phyloP scores from a whole-genome alignment of 2,113 vertebrate species.

The Callospermophilus lateralis region DNA sequence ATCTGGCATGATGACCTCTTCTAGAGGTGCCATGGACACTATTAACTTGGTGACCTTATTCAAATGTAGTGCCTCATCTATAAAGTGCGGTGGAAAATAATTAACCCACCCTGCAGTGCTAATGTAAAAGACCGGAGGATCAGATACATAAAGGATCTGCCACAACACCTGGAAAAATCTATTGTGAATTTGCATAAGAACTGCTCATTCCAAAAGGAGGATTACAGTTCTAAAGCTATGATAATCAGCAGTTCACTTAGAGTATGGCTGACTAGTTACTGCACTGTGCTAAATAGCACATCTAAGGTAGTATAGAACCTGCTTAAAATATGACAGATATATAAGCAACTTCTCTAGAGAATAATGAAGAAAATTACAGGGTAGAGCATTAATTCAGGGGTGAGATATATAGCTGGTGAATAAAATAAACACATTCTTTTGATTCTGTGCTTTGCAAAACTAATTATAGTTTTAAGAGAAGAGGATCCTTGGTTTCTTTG shows the following conservation, averaged over 20 bases:
- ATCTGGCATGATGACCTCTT: background rate
- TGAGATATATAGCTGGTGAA: background rate
- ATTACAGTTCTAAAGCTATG: background rate
- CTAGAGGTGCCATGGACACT: background rate
- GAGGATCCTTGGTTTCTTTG: background rate
- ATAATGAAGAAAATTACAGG: background rate
- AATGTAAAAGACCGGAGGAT: background rate
- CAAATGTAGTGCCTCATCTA: background rate
- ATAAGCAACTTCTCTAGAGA: background rate
- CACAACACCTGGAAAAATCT: background rate
- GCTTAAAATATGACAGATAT: background rate
- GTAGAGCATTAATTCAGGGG: background rate
- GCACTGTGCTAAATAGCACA: background rate
- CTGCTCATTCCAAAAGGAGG: background rate
- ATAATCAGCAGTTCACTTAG: background rate
- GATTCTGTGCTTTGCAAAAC: constrained; percentile 14
- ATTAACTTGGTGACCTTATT: background rate
- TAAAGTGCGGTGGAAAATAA: background rate
- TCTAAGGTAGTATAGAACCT: background rate
- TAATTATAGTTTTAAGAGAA: constrained; percentile 30
- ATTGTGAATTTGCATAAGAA: background rate
- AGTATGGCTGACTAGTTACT: background rate
- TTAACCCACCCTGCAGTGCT: background rate
- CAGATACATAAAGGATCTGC: background rate
- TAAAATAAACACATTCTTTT: background rate